Evolutionary conservation across 2,888 invertebrate species (phyloP).

Genomic region (Acanthoscelides obtectus): DNA sequence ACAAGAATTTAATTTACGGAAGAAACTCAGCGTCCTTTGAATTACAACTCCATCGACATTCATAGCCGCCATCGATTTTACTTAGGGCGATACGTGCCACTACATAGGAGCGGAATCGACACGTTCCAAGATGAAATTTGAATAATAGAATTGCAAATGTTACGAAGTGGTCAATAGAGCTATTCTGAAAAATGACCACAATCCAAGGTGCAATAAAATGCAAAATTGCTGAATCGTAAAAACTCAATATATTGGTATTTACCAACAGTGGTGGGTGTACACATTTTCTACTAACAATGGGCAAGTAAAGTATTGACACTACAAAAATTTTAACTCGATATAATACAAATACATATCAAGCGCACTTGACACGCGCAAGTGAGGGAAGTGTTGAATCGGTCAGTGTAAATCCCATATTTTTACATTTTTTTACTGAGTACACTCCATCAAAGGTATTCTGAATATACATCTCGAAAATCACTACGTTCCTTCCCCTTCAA

Average conservation of each 20-base stretch:
- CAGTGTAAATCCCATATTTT: no score
- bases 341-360: no score
- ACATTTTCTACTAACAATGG: no score
- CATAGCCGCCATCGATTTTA: background rate
- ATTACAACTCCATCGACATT: conserved; percentile 4
- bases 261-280: background rate
- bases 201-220: conserved; percentile 38
- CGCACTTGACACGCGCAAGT: no score
- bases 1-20: no score
- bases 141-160: conserved; percentile 34
- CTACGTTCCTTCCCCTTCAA: no score
- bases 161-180: conserved; percentile 25
- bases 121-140: conserved; percentile 20
- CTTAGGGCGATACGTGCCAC: background rate
- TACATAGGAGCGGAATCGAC: background rate
- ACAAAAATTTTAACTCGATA: no score
- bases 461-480: no score
- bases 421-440: no score
- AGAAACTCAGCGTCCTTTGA: background rate
- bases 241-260: conserved; percentile 30
- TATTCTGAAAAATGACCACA: conserved; percentile 31
- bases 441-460: no score
- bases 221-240: conserved; percentile 31
- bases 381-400: no score
- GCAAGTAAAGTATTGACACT: no score